Percentiles rank a stretch among this genome's conserved stretches.
These are phyloP conservation scores for Nomada goodeniana DNA, from an alignment of 2,888 invertebrate genomes.

Conservation along the genomic window DNA sequence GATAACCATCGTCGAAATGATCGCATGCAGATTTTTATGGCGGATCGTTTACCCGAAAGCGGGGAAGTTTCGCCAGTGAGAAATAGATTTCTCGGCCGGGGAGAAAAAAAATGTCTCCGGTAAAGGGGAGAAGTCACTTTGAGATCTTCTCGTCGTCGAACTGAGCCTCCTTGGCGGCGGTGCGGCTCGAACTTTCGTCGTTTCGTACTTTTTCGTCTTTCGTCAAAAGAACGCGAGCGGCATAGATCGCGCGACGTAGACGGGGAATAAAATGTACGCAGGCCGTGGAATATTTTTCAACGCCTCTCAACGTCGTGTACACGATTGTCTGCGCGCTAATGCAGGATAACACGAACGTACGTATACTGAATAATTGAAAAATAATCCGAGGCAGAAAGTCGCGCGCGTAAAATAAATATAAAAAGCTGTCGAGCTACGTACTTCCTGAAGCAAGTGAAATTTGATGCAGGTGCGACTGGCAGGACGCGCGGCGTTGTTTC, in stretches of 20 bases:
- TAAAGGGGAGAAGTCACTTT: conserved; percentile 48
- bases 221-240: background rate
- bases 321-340: background rate
- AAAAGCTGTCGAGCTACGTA: background rate
- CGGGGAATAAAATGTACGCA: background rate
- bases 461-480: conserved; percentile 23
- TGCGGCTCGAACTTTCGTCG: conserved; percentile 28
- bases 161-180: conserved; percentile 23
- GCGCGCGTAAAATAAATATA: background rate
- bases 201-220: background rate
- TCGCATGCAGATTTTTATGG: conserved; percentile 47
- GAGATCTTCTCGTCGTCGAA: conserved; percentile 34
- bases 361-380: background rate
- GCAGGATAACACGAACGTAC: background rate
- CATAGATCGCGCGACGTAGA: background rate
- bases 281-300: background rate
- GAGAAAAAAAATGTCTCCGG: conserved; percentile 51
- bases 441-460: background rate
- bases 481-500: conserved; percentile 3
- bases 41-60: conserved; percentile 24
- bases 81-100: conserved; percentile 58
- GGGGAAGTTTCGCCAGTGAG: conserved; percentile 39
- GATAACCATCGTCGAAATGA: conserved; percentile 58
- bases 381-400: background rate
- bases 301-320: no score